Base-by-base conservation (phyloP, 2,113 vertebrate genomes). In the Heteronetta atricapilla region DNA sequence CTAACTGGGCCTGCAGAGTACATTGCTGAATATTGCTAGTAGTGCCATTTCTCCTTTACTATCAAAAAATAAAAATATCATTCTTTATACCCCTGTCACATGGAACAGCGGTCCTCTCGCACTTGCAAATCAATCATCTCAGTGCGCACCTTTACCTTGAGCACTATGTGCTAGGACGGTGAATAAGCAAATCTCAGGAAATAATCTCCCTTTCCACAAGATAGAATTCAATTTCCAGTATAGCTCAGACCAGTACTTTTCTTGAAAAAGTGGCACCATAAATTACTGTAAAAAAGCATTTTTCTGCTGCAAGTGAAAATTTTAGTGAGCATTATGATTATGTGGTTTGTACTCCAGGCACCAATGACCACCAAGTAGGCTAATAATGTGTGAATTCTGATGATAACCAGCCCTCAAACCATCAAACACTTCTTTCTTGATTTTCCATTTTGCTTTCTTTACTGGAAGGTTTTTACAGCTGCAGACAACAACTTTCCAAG, bases 121-220 rank as follows among this genome's bases (percentile, higher is more conserved):
- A 15, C 92, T 59, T 70, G 87, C 92, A 86, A 46, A 94, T 96
- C 96, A 81, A 94, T 97, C 96, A 95, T 3, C 78, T 21, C 8
- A 29, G 91, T 93, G 92, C 85, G 87, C 91, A 92, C 96, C 95
- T 94, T 95, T 95, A 92, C 95, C 96, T 95, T 91, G 82, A 96
- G 96, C 86, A 66, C 3, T 7, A 1, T 92, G 92, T 77, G 89
- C 92, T 28, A 91, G 84, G 91, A 92, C 1, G 26, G 84, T 63
- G 94, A 96, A 88, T 90, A 93, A 92, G 84, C 92, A 86, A 95
- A 94, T 89, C 95, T 94, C 26, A 82, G 81, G 86, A 96, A 96
- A 94, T 93, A 93, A 96, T 95, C 94, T 96, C 88, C 90, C 90
- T 96, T 93, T 93, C 89, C 93, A 95, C 89, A 60, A 89, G 94